Percentiles rank a stretch among this genome's conserved stretches.
Conservation (phyloP, 1,140 invertebrate genomes). For the Drosophila lacteicornis region DNA sequence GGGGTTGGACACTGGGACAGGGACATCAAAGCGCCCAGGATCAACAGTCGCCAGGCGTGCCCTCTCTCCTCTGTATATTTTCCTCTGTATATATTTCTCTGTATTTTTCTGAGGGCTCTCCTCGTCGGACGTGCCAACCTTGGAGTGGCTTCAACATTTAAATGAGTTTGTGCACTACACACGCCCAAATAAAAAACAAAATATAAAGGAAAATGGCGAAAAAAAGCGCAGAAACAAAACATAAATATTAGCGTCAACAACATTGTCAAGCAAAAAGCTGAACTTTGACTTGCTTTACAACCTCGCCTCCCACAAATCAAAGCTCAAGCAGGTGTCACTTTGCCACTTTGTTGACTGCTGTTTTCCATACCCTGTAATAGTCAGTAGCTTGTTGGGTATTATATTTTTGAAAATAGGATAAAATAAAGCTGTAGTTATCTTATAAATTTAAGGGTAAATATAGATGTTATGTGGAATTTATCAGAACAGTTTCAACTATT, state of each 20-base stretch:
- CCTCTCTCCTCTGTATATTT: conserved; percentile 9
- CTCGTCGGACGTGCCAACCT: conserved; percentile 42
- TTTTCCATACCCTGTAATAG: conserved; percentile 8
- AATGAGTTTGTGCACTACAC: conserved; percentile 54
- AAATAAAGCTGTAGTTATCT: too few relatives aligned
- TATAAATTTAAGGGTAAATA: too few relatives aligned
- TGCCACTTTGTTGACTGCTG: conserved; percentile 21
- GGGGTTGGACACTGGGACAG: neutral
- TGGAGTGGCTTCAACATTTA: conserved; percentile 62
- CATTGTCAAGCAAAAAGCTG: conserved; percentile 20
- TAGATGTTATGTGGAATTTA: too few relatives aligned
- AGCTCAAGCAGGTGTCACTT: conserved; percentile 42
- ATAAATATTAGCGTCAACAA: conserved; percentile 40
- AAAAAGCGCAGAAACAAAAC: conserved; percentile 19
- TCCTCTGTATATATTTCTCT: neutral
- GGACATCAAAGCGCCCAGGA: conserved; percentile 78
- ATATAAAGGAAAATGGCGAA: conserved; percentile 20
- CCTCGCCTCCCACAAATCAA: conserved; percentile 19
- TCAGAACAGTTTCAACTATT: too few relatives aligned
- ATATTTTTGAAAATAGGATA: too few relatives aligned
- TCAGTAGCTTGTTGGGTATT: too few relatives aligned
- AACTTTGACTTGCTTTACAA: conserved; percentile 26
- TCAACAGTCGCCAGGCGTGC: conserved; percentile 78
- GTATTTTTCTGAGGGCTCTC: neutral
- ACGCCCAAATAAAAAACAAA: conserved; percentile 6